Conservation (phyloP, 2,888 invertebrate genomes). For the Athalia circularis region DNA sequence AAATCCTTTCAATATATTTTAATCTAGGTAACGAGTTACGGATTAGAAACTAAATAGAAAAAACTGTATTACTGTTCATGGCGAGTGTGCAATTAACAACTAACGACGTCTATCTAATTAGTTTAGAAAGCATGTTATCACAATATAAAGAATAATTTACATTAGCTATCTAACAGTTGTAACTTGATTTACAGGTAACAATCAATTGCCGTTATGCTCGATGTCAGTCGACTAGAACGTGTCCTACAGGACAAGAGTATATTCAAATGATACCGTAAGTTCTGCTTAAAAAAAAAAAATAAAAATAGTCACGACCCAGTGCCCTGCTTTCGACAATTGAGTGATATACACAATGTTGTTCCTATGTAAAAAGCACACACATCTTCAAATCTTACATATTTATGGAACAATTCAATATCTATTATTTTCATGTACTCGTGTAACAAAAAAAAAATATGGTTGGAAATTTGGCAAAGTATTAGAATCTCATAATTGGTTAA, state of each 20-base stretch:
- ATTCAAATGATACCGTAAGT: neutral
- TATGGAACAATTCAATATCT: too few species aligned
- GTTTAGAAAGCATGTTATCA: neutral
- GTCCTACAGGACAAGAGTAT: neutral
- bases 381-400: neutral
- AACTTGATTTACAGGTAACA: slow-evolving; percentile 15
- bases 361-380: too few species aligned
- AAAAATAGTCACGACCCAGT: too few species aligned
- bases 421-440: too few species aligned
- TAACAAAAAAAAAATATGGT: too few species aligned
- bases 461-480: too few species aligned
- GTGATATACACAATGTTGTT: too few species aligned
- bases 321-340: too few species aligned
- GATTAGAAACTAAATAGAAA: neutral
- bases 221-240: neutral
- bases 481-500: too few species aligned
- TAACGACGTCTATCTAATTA: neutral
- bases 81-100: slow-evolving; percentile 11
- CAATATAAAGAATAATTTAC: slow-evolving; percentile 12
- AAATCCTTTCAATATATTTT: neutral
- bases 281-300: neutral
- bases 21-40: neutral
- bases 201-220: neutral
- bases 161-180: neutral
- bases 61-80: neutral